Evolutionary conservation across 2,797 vertebrate genomes (phyloP).

Genomic region (Sebastes minor): DNA sequence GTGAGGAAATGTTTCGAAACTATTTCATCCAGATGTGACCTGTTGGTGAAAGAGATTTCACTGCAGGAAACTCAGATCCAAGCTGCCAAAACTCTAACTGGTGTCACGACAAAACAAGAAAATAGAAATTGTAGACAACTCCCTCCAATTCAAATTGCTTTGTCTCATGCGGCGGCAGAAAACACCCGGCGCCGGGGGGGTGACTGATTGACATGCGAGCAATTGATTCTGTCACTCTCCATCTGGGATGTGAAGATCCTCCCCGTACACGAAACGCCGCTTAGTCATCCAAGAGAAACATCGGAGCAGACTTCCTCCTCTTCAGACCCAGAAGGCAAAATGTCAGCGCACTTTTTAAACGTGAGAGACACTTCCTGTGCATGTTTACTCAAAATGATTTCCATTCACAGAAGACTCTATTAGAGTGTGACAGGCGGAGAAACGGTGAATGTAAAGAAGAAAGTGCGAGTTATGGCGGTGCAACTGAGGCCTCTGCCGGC

Average conservation of each 20-base stretch:
- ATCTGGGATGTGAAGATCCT: slow-evolving; percentile 27
- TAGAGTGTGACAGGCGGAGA: slow-evolving; percentile 28
- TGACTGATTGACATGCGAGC: slow-evolving; percentile 45
- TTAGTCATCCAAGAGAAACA: slow-evolving; percentile 23
- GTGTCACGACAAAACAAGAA: slow-evolving; percentile 32
- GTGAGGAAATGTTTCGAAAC: neutral
- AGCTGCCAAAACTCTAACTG: neutral
- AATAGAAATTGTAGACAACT: slow-evolving; percentile 22
- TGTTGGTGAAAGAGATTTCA: neutral
- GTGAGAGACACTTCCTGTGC: slow-evolving; percentile 33
- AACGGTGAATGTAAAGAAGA: neutral
- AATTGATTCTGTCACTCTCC: slow-evolving; percentile 63
- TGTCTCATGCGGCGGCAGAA: slow-evolving; percentile 27
- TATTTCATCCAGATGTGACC: neutral
- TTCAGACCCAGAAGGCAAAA: slow-evolving; percentile 33
- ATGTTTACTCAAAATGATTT: slow-evolving; percentile 48
- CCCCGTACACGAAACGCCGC: neutral
- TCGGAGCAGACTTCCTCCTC: slow-evolving; percentile 3
- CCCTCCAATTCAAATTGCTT: slow-evolving; percentile 32
- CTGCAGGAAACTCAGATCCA: neutral
- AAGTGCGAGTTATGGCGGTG: neutral
- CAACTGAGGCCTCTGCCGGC: slow-evolving; percentile 1
- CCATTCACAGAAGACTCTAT: slow-evolving; percentile 25
- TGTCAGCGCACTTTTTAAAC: slow-evolving; percentile 42
- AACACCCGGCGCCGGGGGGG: slow-evolving; percentile 1